These are phyloP conservation scores for Trichogramma dendrolimi DNA, from an alignment of 2,888 invertebrate genomes.

Conservation along the genomic window DNA sequence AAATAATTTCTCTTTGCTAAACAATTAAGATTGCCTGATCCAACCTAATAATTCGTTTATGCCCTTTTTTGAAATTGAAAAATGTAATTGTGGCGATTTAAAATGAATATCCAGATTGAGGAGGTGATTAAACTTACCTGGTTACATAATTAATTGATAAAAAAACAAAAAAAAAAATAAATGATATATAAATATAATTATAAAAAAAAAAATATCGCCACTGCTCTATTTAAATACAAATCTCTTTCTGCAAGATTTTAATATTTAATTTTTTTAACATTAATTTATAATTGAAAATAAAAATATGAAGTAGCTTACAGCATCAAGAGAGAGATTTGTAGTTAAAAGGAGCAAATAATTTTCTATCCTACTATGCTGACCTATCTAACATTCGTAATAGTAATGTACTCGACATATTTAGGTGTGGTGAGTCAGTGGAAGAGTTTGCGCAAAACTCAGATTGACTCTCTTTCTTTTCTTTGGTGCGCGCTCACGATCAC, in stretches of 20 bases:
- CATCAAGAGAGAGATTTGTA: constrained; percentile 38
- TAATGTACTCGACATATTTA: constrained; percentile 45
- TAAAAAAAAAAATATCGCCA: constrained; percentile 37
- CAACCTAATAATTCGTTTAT: constrained; percentile 45
- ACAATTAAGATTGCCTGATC: constrained; percentile 46
- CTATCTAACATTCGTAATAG: constrained; percentile 48
- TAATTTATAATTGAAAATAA: neutral
- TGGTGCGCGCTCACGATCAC: constrained; percentile 51
- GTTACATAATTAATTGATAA: constrained; percentile 4
- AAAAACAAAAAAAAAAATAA: constrained; percentile 18
- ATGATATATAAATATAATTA: constrained; percentile 9
- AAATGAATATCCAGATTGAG: constrained; percentile 5
- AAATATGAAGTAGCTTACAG: neutral
- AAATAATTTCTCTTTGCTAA: constrained; percentile 49
- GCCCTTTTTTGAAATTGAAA: constrained; percentile 32
- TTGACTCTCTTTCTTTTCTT: constrained; percentile 51
- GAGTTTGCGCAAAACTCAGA: constrained; percentile 49
- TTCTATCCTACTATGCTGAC: constrained; percentile 51
- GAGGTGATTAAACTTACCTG: constrained; percentile 30
- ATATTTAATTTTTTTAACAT: constrained; percentile 5
- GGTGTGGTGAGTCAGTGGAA: constrained; percentile 44
- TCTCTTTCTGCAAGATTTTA: constrained; percentile 31
- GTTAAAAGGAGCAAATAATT: constrained; percentile 39
- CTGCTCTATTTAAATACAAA: constrained; percentile 44
- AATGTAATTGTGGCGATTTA: constrained; percentile 39